Conservation (phyloP, 2,888 invertebrate species). For the Habrosyne pyritoides region DNA sequence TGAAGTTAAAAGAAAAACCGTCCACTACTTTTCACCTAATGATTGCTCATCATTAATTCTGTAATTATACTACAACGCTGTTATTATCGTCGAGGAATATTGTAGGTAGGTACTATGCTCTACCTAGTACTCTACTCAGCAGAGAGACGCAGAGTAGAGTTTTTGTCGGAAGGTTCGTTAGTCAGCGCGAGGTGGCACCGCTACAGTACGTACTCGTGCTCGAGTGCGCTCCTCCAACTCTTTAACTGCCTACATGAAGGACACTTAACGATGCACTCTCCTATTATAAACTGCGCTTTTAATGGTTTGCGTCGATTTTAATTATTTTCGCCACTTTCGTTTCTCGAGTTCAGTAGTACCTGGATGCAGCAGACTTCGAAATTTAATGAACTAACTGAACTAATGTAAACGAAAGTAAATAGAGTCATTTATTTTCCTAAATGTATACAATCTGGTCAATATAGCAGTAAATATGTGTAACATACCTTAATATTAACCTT, state of each 20-base stretch:
- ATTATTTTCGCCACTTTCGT: conserved; percentile 71
- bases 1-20: background rate
- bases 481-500: too few relatives aligned
- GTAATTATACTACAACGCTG: conserved; percentile 36
- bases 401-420: conserved; percentile 35
- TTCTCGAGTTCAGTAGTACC: conserved; percentile 6
- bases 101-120: conserved; percentile 24
- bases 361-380: background rate
- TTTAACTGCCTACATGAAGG: conserved; percentile 84
- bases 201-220: conserved; percentile 76
- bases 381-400: conserved; percentile 29
- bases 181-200: conserved; percentile 74
- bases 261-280: conserved; percentile 77
- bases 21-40: background rate
- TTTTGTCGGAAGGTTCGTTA: conserved; percentile 80
- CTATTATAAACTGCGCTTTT: conserved; percentile 83
- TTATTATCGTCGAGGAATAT: conserved; percentile 40
- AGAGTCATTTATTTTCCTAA: background rate
- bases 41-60: conserved; percentile 46
- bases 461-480: too few relatives aligned
- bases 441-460: too few relatives aligned
- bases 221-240: conserved; percentile 80
- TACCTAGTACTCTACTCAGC: conserved; percentile 23
- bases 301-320: conserved; percentile 80
- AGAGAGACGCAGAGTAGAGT: conserved; percentile 51